These are phyloP conservation scores for Potamilus streckersoni DNA, from an alignment of 1,140 invertebrate genomes.

Conservation along the genomic window DNA sequence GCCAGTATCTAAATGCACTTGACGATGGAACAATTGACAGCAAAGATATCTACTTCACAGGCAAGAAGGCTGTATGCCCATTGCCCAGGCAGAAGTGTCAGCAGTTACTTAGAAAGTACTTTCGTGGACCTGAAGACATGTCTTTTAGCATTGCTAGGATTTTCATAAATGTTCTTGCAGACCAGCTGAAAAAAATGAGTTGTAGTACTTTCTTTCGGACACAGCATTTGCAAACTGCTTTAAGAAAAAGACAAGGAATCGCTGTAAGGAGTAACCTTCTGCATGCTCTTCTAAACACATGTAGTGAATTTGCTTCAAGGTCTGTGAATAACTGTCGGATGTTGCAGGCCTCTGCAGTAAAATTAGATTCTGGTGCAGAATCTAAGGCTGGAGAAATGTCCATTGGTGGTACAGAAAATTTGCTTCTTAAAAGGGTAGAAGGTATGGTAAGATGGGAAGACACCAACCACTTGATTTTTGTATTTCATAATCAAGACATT, in stretches of 20 bases:
- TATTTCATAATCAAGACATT: constrained; percentile 33
- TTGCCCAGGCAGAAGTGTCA: constrained; percentile 21
- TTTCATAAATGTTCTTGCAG: constrained; percentile 26
- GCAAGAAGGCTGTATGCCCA: constrained; percentile 2
- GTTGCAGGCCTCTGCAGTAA: constrained; percentile 6
- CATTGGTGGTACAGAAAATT: neutral
- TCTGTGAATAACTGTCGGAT: constrained; percentile 26
- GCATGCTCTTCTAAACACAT: constrained; percentile 12
- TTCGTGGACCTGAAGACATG: constrained; percentile 30
- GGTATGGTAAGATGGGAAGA: constrained; percentile 33
- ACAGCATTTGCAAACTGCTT: constrained; percentile 18
- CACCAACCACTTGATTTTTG: constrained; percentile 33
- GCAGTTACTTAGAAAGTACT: constrained; percentile 29
- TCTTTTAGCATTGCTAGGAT: constrained; percentile 28
- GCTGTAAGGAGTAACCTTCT: constrained; percentile 21
- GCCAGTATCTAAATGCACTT: constrained; percentile 30
- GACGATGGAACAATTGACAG: constrained; percentile 26
- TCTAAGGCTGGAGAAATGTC: neutral
- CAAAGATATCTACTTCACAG: constrained; percentile 30
- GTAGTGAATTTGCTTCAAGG: constrained; percentile 29
- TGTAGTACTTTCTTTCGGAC: constrained; percentile 33
- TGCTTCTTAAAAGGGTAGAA: constrained; percentile 14
- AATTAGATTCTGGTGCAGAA: neutral
- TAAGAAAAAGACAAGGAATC: neutral
- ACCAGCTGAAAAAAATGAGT: constrained; percentile 33